Conservation (phyloP, 1,140 invertebrate genomes). For the Euglossa dilemma region DNA sequence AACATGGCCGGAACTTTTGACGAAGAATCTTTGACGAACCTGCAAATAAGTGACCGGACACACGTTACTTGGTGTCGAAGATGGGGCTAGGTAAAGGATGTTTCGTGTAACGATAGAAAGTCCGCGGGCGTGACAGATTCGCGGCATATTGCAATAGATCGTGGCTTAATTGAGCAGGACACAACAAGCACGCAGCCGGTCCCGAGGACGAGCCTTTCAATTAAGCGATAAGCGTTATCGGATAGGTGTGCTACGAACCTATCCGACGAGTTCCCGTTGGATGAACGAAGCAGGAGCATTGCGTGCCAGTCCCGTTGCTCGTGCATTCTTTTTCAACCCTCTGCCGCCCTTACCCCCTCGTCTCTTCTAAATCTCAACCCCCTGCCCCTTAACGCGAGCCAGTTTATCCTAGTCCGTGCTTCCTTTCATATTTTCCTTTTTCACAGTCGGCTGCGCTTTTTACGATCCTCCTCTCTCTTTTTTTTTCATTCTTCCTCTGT, state of each 20-base stretch:
- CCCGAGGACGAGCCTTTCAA: conserved; percentile 67
- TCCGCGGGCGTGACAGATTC: conserved; percentile 47
- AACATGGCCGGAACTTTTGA: no score
- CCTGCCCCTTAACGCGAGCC: conserved; percentile 4
- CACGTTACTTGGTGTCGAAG: background rate
- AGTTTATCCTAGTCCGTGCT: conserved; percentile 44
- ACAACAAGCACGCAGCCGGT: conserved; percentile 46
- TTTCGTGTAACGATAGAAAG: background rate
- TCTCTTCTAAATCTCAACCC: conserved; percentile 5
- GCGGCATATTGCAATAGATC: conserved; percentile 58
- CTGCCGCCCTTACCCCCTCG: background rate
- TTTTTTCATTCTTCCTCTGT: background rate
- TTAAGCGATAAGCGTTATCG: conserved; percentile 75
- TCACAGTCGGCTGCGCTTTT: conserved; percentile 45
- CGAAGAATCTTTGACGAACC: background rate
- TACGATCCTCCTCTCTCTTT: background rate
- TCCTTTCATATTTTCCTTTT: conserved; percentile 54
- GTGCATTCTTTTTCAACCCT: conserved; percentile 53
- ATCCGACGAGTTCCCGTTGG: conserved; percentile 45
- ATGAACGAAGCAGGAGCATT: conserved; percentile 38
- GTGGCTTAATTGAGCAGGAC: conserved; percentile 63
- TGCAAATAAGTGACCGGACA: background rate
- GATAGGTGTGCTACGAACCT: conserved; percentile 43
- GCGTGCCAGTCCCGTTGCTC: conserved; percentile 33
- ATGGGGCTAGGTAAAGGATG: background rate